These are phyloP conservation scores for Phragmatobia fuliginosa DNA, from an alignment of 2,888 invertebrate species.

Conservation along the genomic window DNA sequence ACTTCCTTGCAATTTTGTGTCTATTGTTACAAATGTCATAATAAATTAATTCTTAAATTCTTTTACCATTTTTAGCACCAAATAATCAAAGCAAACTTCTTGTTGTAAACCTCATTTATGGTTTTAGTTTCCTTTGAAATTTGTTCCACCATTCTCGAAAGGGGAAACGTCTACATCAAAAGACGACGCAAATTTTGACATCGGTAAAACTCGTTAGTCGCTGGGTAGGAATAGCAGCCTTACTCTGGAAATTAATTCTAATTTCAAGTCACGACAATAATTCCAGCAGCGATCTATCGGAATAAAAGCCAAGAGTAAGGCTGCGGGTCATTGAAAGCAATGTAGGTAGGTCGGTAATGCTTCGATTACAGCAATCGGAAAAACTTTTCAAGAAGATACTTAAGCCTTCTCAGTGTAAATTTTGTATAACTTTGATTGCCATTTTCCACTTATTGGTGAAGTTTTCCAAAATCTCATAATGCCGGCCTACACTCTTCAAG, in stretches of 20 bases:
- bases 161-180: constrained; percentile 9
- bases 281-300: too few relatives aligned
- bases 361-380: background rate
- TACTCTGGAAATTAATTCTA: too few relatives aligned
- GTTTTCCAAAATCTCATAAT: too few relatives aligned
- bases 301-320: too few relatives aligned
- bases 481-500: too few relatives aligned
- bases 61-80: constrained; percentile 13
- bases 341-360: background rate
- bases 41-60: constrained; percentile 11
- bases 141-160: constrained; percentile 15
- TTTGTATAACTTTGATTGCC: too few relatives aligned
- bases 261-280: too few relatives aligned
- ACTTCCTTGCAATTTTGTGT: constrained; percentile 14
- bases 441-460: too few relatives aligned
- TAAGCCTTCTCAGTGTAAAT: background rate
- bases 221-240: background rate
- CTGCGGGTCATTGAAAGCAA: background rate
- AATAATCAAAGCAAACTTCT: constrained; percentile 15
- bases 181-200: constrained; percentile 14
- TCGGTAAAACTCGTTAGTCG: background rate
- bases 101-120: constrained; percentile 5
- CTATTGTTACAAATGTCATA: background rate
- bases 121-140: constrained; percentile 12
- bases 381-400: background rate